Evolutionary conservation across 1,140 invertebrate genomes (phyloP).

Genomic region (Bursaphelenchus mucronatus): DNA sequence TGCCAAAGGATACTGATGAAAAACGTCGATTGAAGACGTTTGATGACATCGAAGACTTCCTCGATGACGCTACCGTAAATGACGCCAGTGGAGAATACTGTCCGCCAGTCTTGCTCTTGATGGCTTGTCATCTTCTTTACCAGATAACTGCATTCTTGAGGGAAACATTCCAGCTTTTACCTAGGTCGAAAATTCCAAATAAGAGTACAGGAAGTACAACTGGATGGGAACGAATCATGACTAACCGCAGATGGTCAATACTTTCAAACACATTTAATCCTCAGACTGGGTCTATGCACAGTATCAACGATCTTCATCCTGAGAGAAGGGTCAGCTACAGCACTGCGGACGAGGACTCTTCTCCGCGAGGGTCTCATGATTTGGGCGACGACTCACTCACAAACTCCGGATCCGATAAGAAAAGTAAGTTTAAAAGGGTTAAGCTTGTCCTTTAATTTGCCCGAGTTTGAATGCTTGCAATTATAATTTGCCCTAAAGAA

Average conservation of each 20-base stretch:
- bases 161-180: slow-evolving; percentile 79
- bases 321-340: slow-evolving; percentile 60
- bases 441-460: background rate
- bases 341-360: slow-evolving; percentile 60
- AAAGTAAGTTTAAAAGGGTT: slow-evolving; percentile 35
- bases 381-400: slow-evolving; percentile 42
- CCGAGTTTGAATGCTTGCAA: slow-evolving; percentile 9
- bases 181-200: slow-evolving; percentile 59
- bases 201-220: slow-evolving; percentile 39
- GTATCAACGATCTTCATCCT: slow-evolving; percentile 56
- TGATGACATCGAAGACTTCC: slow-evolving; percentile 92
- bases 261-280: slow-evolving; percentile 60
- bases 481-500: slow-evolving; percentile 17
- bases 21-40: slow-evolving; percentile 66
- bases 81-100: slow-evolving; percentile 68
- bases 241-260: slow-evolving; percentile 62
- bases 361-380: slow-evolving; percentile 58
- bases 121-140: slow-evolving; percentile 84
- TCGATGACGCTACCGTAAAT: slow-evolving; percentile 75
- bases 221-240: slow-evolving; percentile 61
- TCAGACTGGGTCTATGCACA: slow-evolving; percentile 53
- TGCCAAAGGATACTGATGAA: slow-evolving; percentile 70
- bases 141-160: slow-evolving; percentile 94
- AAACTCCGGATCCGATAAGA: slow-evolving; percentile 42
- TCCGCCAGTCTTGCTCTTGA: slow-evolving; percentile 81